phyloP scores from a whole-genome alignment of 2,113 vertebrate species.

The Ctenomys sociabilis region DNA sequence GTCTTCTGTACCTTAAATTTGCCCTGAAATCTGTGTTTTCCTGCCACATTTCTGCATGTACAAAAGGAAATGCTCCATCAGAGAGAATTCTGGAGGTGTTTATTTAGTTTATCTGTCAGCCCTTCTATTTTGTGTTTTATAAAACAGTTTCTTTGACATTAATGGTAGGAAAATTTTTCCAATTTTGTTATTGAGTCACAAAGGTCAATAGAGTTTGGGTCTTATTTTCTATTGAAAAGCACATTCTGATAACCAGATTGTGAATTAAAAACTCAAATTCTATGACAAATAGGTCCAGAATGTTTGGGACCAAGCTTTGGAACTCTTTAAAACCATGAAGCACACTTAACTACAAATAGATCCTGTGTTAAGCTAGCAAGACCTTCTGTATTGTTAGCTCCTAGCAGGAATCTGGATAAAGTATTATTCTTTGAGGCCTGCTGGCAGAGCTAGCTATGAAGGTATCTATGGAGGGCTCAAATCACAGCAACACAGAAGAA shows the following conservation, averaged over 20 bases:
- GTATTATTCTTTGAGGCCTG: slow-evolving; percentile 32
- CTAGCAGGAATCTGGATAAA: slow-evolving; percentile 6
- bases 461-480: neutral
- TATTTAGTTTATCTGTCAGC: neutral
- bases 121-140: neutral
- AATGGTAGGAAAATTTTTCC: neutral
- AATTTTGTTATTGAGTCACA: neutral
- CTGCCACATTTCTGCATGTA: neutral
- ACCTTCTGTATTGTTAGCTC: slow-evolving; percentile 14
- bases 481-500: neutral
- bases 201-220: neutral
- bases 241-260: neutral
- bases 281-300: neutral
- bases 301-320: slow-evolving; percentile 15
- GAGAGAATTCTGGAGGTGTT: neutral
- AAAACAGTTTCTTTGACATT: neutral
- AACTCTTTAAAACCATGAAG: slow-evolving; percentile 25
- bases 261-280: slow-evolving; percentile 20
- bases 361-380: neutral
- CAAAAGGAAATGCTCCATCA: slow-evolving; percentile 25
- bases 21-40: neutral
- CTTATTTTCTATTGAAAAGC: slow-evolving; percentile 35
- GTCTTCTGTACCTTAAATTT: neutral
- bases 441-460: slow-evolving; percentile 26
- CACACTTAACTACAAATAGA: slow-evolving; percentile 8